Conservation (phyloP, 2,113 vertebrate genomes). For the Thymallus thymallus region DNA sequence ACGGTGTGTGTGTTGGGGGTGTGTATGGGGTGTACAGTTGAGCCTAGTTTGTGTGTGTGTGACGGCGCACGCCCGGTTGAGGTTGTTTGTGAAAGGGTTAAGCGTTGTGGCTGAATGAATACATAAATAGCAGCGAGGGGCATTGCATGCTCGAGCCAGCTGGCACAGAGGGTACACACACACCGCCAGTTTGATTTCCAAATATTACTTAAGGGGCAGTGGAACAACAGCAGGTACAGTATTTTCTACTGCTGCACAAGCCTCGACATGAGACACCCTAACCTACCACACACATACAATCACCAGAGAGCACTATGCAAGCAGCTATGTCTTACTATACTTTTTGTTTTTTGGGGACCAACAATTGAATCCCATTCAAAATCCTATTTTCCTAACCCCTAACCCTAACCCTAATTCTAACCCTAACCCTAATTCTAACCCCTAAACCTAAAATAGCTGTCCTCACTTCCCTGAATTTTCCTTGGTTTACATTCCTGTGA, state of each 20-base stretch:
- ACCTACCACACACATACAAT: background rate
- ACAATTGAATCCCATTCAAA: no score
- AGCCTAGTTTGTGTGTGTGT: slow-evolving; percentile 16
- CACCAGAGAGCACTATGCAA: slow-evolving; percentile 12
- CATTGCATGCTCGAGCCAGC: slow-evolving; percentile 38
- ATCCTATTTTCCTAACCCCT: no score
- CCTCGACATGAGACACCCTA: slow-evolving; percentile 42
- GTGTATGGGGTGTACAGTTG: background rate
- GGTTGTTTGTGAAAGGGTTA: slow-evolving; percentile 58
- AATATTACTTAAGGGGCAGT: slow-evolving; percentile 47
- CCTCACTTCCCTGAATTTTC: no score
- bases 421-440: no score
- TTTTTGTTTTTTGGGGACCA: no score
- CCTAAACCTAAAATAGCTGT: no score
- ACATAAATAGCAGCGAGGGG: slow-evolving; percentile 49
- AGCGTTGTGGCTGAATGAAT: slow-evolving; percentile 55
- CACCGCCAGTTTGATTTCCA: slow-evolving; percentile 30
- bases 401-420: no score
- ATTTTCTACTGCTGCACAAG: slow-evolving; percentile 45
- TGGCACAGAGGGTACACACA: slow-evolving; percentile 23
- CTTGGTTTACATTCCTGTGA: no score
- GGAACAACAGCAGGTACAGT: slow-evolving; percentile 46
- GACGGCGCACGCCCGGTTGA: slow-evolving; percentile 41
- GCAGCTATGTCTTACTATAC: no score
- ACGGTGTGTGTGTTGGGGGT: slow-evolving; percentile 14